These are phyloP conservation scores for Nesoenas mayeri DNA, from an alignment of 2,113 vertebrate species.

Conservation along the genomic window DNA sequence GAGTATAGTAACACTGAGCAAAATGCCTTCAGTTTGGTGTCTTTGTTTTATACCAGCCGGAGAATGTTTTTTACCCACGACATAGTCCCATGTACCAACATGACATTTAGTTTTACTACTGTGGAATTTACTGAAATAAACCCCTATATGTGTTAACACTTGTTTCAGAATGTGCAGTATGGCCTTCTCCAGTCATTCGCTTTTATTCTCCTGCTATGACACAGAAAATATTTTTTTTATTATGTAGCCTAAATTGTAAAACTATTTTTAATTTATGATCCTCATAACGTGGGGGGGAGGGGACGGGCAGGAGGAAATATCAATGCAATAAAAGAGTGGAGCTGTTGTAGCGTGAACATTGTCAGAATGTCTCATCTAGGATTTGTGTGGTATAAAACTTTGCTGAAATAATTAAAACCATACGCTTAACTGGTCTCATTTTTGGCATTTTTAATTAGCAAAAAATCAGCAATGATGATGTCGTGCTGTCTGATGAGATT, in stretches of 20 bases:
- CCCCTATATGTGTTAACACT: background rate
- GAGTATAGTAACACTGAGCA: accelerated
- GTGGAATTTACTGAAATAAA: background rate
- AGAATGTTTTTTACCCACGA: background rate
- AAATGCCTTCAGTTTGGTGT: background rate
- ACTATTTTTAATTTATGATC: slow-evolving; percentile 47
- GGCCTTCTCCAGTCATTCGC: background rate
- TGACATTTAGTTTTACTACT: background rate
- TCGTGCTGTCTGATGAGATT: slow-evolving; percentile 53
- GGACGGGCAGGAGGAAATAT: background rate
- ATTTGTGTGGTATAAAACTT: slow-evolving; percentile 42
- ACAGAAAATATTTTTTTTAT: background rate
- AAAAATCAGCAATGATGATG: slow-evolving; percentile 8
- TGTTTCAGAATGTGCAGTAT: background rate
- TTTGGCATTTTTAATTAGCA: slow-evolving; percentile 46
- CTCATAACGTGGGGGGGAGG: background rate
- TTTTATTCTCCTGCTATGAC: background rate
- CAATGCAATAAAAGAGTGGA: slow-evolving; percentile 15
- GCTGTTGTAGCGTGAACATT: background rate
- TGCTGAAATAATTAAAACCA: slow-evolving; percentile 25
- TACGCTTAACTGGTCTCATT: slow-evolving; percentile 9
- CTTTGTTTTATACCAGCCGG: background rate
- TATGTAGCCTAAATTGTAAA: background rate
- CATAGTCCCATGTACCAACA: background rate
- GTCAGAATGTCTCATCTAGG: slow-evolving; percentile 53